Evolutionary conservation across 1,140 invertebrate species (phyloP).

Genomic region (Cydia amplana): DNA sequence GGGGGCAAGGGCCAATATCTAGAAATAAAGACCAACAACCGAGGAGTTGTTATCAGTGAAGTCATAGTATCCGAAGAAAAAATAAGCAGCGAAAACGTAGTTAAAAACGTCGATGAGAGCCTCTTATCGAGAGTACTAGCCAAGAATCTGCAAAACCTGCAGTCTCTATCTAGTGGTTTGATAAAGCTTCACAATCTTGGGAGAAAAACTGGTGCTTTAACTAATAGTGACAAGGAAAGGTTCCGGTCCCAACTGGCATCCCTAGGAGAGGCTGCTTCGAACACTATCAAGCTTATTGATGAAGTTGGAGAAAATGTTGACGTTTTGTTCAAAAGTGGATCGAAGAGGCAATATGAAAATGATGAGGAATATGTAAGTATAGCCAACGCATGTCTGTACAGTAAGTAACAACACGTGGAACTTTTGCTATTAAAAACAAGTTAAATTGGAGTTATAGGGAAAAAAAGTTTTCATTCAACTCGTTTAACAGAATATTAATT

Average conservation of each 20-base stretch:
- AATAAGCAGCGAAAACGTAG: conserved; percentile 64
- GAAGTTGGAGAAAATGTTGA: conserved; percentile 67
- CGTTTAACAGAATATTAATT: too few relatives aligned
- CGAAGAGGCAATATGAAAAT: conserved; percentile 52
- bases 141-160: conserved; percentile 59
- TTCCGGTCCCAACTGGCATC: conserved; percentile 58
- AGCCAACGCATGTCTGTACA: neutral
- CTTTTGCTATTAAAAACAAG: neutral
- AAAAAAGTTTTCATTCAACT: too few relatives aligned
- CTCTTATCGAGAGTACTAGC: conserved; percentile 59
- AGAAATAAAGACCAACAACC: conserved; percentile 79
- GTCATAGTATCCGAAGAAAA: conserved; percentile 72
- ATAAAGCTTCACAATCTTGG: conserved; percentile 62
- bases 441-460: too few relatives aligned
- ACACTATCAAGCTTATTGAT: conserved; percentile 65
- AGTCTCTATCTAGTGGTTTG: conserved; percentile 50
- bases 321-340: conserved; percentile 58
- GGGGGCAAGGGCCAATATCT: conserved; percentile 83
- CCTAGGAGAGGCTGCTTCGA: conserved; percentile 63
- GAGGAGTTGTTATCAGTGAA: conserved; percentile 77
- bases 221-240: conserved; percentile 50
- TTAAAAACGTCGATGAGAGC: conserved; percentile 65
- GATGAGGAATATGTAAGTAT: conserved; percentile 71
- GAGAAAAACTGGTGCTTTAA: conserved; percentile 56
- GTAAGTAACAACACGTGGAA: too few relatives aligned